These are phyloP conservation scores for Neosilurus hyrtlii DNA, from an alignment of 2,797 vertebrate genomes.

Conservation along the genomic window DNA sequence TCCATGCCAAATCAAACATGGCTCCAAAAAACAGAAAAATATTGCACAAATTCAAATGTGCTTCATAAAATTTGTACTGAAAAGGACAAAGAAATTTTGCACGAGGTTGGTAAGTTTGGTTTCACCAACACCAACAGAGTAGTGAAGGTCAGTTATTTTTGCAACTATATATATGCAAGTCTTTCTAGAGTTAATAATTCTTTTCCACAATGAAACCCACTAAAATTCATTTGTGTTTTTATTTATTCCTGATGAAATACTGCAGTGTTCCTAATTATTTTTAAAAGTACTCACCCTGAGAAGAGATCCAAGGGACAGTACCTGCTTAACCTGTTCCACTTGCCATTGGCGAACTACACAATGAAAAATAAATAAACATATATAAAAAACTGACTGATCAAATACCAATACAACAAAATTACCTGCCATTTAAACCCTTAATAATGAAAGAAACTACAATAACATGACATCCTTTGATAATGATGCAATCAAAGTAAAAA, in stretches of 20 bases:
- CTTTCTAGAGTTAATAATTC: not conserved
- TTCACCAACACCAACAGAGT: not conserved
- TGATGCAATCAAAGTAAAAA: not conserved
- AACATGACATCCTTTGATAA: not conserved
- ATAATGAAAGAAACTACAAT: not conserved
- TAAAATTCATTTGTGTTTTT: not conserved
- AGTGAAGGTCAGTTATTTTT: not conserved
- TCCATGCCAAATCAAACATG: too few relatives aligned
- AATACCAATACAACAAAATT: not conserved
- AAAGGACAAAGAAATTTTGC: not conserved
- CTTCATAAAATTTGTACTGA: not conserved
- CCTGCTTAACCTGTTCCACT: slow-evolving; percentile 91
- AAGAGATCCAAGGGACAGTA: slow-evolving; percentile 97
- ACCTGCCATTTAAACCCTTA: not conserved
- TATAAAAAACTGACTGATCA: not conserved
- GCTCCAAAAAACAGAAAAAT: not conserved
- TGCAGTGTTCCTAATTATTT: not conserved
- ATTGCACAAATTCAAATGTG: not conserved
- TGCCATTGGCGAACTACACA: slow-evolving; percentile 86
- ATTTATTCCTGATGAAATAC: not conserved
- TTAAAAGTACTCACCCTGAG: slow-evolving; percentile 83
- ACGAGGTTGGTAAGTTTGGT: not conserved
- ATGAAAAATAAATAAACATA: slow-evolving; percentile 37
- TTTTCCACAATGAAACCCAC: not conserved
- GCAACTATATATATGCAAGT: not conserved